These are phyloP conservation scores for Tanypteryx hageni DNA, from an alignment of 2,888 invertebrate genomes.

Conservation along the genomic window DNA sequence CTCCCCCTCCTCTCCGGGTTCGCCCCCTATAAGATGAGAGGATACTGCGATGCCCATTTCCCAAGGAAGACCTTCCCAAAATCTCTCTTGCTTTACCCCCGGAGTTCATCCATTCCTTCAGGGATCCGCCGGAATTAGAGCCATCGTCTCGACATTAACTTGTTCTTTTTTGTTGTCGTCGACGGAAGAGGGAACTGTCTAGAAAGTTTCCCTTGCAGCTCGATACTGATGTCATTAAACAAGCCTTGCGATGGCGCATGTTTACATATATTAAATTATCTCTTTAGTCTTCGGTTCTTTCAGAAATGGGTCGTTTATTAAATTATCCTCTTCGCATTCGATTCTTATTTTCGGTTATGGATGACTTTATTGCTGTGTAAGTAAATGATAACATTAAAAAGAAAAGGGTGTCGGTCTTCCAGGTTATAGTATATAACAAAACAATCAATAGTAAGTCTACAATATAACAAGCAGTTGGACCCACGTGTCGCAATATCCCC, in stretches of 20 bases:
- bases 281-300: neutral
- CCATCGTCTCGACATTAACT: conserved; percentile 28
- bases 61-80: conserved; percentile 6
- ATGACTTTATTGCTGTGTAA: no score
- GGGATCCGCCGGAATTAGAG: conserved; percentile 1
- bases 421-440: no score
- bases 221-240: neutral
- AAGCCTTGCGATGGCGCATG: neutral
- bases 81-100: neutral
- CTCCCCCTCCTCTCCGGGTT: neutral
- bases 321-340: no score
- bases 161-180: neutral
- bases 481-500: no score
- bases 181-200: neutral
- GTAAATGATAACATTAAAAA: no score
- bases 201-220: conserved; percentile 6
- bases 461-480: no score
- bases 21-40: conserved; percentile 14
- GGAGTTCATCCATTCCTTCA: conserved; percentile 9
- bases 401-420: no score
- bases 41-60: conserved; percentile 16
- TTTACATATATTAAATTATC: neutral
- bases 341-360: no score
- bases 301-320: no score
- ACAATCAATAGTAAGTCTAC: no score